Conservation (phyloP, 2,888 invertebrate species). For the Agrenia bidenticulata region DNA sequence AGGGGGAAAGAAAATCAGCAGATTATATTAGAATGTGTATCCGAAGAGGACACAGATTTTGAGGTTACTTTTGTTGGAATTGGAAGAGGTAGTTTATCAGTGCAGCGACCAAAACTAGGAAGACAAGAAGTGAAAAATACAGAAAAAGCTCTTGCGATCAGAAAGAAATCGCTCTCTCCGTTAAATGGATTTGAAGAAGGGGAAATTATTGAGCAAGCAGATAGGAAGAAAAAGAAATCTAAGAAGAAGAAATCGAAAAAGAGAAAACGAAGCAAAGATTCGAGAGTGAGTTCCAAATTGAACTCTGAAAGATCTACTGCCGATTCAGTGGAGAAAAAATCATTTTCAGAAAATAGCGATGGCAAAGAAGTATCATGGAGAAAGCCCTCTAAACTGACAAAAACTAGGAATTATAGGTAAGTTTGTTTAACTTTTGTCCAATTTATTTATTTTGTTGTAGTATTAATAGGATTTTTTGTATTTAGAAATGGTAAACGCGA, state of each 20-base stretch:
- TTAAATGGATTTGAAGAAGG: constrained; percentile 60
- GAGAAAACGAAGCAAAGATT: constrained; percentile 61
- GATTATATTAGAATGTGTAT: constrained; percentile 17
- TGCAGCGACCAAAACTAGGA: constrained; percentile 11
- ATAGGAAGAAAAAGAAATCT: constrained; percentile 51
- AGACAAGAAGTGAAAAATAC: constrained; percentile 9
- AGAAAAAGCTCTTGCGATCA: background rate
- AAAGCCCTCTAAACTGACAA: constrained; percentile 74
- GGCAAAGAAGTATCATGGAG: constrained; percentile 65
- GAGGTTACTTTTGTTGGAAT: constrained; percentile 19
- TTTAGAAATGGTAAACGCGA: constrained; percentile 60
- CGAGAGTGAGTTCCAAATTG: constrained; percentile 26
- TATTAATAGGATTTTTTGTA: too few species aligned
- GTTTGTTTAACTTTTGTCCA: background rate
- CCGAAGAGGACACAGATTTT: constrained; percentile 12
- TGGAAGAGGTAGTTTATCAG: constrained; percentile 8
- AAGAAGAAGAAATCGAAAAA: constrained; percentile 55
- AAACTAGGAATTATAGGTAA: constrained; percentile 69
- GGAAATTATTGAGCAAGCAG: constrained; percentile 61
- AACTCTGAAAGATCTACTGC: constrained; percentile 24
- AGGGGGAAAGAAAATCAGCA: constrained; percentile 15
- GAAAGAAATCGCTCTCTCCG: constrained; percentile 18
- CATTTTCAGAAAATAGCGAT: constrained; percentile 30
- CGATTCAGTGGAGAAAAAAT: constrained; percentile 13
- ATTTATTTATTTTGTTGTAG: too few species aligned